A percentile compares a stretch with the other conserved stretches of the same genome.
Evolutionary conservation across 2,888 invertebrate genomes (phyloP).

Genomic region (Mesorhabditis spiculigera): DNA sequence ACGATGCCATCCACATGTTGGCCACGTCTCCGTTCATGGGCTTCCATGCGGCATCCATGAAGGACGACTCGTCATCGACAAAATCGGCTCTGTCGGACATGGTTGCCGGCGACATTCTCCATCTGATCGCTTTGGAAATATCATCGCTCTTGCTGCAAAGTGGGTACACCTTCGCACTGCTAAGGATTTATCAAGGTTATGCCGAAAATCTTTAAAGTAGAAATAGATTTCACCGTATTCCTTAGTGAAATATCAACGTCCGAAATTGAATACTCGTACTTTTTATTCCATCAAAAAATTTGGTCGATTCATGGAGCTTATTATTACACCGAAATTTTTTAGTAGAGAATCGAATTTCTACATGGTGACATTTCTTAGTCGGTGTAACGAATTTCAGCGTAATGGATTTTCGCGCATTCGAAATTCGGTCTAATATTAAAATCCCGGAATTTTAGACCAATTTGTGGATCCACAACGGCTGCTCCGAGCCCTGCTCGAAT

Average conservation of each 20-base stretch:
- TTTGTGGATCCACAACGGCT: slow-evolving; percentile 26
- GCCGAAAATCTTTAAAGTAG: too few relatives aligned
- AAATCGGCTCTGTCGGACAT: slow-evolving; percentile 11
- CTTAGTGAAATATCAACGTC: too few relatives aligned
- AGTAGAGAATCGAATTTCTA: too few relatives aligned
- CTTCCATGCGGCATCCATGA: slow-evolving; percentile 12
- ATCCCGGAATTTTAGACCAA: slow-evolving; percentile 17
- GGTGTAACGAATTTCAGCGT: too few relatives aligned
- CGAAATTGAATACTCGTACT: too few relatives aligned
- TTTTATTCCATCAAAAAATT: too few relatives aligned
- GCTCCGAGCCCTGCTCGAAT: slow-evolving; percentile 31
- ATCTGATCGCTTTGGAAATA: slow-evolving; percentile 50
- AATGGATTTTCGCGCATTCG: too few relatives aligned
- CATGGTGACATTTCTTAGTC: too few relatives aligned
- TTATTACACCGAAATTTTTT: too few relatives aligned
- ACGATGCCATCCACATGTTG: slow-evolving; percentile 40
- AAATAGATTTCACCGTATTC: too few relatives aligned
- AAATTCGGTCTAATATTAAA: neutral
- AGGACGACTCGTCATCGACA: neutral
- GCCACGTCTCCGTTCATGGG: slow-evolving; percentile 32
- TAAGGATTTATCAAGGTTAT: too few relatives aligned
- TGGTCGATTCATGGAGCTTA: too few relatives aligned
- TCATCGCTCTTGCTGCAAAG: slow-evolving; percentile 27
- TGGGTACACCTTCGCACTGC: neutral
- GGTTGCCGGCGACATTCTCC: slow-evolving; percentile 50